Percentiles rank a stretch among this genome's conserved stretches.
These are phyloP conservation scores for Zaprionus nigranus DNA, from an alignment of 1,140 invertebrate species.

Conservation along the genomic window DNA sequence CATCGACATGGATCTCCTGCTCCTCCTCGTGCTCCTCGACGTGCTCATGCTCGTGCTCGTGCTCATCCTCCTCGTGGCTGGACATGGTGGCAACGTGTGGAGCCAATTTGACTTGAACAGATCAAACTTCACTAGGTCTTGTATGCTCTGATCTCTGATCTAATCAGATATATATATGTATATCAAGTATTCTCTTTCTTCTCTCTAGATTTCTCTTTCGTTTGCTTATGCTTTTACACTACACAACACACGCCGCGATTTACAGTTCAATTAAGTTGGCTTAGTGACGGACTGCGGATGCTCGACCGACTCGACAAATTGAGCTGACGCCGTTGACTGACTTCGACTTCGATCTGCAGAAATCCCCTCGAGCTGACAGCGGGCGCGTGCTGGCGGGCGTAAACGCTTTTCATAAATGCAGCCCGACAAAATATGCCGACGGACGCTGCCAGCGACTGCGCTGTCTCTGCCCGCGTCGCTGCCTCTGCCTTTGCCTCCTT, in stretches of 20 bases:
- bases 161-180: neutral
- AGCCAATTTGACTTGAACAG: conserved; percentile 60
- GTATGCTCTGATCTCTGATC: neutral
- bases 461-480: conserved; percentile 18
- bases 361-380: conserved; percentile 58
- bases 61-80: conserved; percentile 84
- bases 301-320: conserved; percentile 56
- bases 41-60: conserved; percentile 72
- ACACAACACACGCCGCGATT: conserved; percentile 28
- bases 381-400: conserved; percentile 74
- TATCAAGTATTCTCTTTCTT: conserved; percentile 8
- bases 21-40: conserved; percentile 86
- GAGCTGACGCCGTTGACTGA: conserved; percentile 55
- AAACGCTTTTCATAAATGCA: conserved; percentile 81
- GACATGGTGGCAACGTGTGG: conserved; percentile 77
- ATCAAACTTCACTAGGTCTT: conserved; percentile 30
- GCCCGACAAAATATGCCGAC: conserved; percentile 67
- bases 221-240: conserved; percentile 10
- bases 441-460: conserved; percentile 43
- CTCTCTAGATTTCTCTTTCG: neutral
- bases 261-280: conserved; percentile 52
- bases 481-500: conserved; percentile 12
- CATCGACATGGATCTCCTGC: conserved; percentile 87
- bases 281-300: conserved; percentile 27
- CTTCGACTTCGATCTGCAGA: conserved; percentile 27